Conservation (phyloP, 2,797 vertebrate species). For the Valencia hispanica region DNA sequence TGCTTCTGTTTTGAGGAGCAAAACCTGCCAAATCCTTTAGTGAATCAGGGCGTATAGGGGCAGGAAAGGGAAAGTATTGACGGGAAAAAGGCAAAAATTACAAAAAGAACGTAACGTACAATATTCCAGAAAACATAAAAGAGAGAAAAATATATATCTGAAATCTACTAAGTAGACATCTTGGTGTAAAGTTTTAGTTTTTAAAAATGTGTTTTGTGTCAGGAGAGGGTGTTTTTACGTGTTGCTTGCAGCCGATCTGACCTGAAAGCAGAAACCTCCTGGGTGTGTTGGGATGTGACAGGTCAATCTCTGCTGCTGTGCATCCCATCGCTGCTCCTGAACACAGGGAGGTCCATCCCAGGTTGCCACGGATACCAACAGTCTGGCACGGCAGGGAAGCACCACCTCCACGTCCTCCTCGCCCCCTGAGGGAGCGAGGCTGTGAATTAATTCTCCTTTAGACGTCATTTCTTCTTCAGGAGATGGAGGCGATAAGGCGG, state of each 20-base stretch:
- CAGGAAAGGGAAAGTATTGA: no score
- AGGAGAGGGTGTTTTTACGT: background rate
- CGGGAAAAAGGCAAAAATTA: no score
- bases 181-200: background rate
- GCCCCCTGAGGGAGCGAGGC: background rate
- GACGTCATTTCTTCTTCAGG: conserved; percentile 28
- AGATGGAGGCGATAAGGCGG: conserved; percentile 2
- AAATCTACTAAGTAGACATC: background rate
- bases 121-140: no score
- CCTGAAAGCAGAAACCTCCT: conserved; percentile 1
- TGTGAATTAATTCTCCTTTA: conserved; percentile 53
- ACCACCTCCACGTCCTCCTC: background rate
- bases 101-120: no score
- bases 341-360: conserved; percentile 26
- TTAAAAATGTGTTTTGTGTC: background rate
- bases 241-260: background rate
- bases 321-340: conserved; percentile 13
- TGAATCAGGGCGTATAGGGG: no score
- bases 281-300: conserved; percentile 53
- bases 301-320: conserved; percentile 43
- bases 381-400: conserved; percentile 45
- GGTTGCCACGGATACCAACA: conserved; percentile 71
- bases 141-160: background rate
- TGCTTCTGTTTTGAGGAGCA: no score
- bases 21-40: no score